These are phyloP conservation scores for Aspidiotus rigidus DNA, from an alignment of 2,888 invertebrate genomes.

Conservation along the genomic window DNA sequence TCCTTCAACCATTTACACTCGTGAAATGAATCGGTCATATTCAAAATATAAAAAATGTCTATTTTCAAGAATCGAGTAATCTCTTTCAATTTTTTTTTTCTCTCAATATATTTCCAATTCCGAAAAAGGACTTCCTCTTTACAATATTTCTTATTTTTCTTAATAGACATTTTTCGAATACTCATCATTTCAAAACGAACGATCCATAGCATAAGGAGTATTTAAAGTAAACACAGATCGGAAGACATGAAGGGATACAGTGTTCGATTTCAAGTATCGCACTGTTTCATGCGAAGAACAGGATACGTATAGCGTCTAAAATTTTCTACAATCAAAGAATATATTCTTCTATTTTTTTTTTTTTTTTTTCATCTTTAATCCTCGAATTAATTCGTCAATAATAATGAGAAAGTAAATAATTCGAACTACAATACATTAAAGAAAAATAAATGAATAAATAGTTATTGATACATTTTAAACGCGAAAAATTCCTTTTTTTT, in stretches of 20 bases:
- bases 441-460: conserved; percentile 8
- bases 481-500: neutral
- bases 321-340: neutral
- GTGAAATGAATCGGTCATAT: no score
- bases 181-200: neutral
- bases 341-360: neutral
- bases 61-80: no score
- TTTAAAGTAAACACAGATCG: neutral
- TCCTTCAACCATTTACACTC: no score
- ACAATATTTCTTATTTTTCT: no score
- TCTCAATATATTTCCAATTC: no score
- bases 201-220: conserved; percentile 10
- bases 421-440: conserved; percentile 3
- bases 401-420: no score
- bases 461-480: conserved; percentile 3
- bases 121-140: no score
- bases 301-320: neutral
- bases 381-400: neutral
- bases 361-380: conserved; percentile 14
- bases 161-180: no score
- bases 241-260: conserved; percentile 22
- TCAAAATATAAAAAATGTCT: no score
- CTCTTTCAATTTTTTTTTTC: no score
- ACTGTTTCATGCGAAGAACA: no score
- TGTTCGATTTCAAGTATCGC: neutral